A percentile compares a stretch with the other conserved stretches of the same genome.
Conservation (phyloP, 2,888 invertebrate genomes). For the Limnephilus lunatus region DNA sequence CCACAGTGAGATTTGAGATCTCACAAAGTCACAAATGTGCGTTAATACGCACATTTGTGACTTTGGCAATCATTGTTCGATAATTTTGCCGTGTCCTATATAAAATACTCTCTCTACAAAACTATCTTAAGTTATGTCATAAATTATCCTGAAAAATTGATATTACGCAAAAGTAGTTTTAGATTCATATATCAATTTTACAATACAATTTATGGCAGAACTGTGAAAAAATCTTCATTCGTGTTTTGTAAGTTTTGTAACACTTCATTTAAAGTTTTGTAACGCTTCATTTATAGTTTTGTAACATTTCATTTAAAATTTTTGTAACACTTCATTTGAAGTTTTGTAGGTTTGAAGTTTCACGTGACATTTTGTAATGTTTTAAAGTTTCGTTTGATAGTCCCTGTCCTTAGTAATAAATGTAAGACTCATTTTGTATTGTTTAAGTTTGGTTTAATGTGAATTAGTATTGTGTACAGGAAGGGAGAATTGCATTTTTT, state of each 20-base stretch:
- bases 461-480: conserved; percentile 13
- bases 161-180: neutral
- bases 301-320: neutral
- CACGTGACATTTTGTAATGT: neutral
- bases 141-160: neutral
- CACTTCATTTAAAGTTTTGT: too few species aligned
- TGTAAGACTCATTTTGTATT: neutral
- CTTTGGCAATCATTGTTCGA: neutral
- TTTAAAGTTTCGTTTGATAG: neutral
- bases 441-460: neutral
- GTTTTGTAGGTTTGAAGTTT: neutral
- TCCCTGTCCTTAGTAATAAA: neutral
- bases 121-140: neutral
- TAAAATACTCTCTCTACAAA: neutral
- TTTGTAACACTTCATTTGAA: neutral
- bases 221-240: neutral
- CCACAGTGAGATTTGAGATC: neutral
- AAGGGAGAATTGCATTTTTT: conserved; percentile 5
- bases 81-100: neutral
- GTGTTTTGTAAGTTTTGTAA: too few species aligned
- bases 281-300: neutral
- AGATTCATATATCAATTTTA: neutral
- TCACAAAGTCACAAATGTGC: too few species aligned
- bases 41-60: neutral
- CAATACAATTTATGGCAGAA: neutral